Base-by-base conservation (phyloP, 2,797 vertebrate genomes). In the Acestrorhynchus altus region DNA sequence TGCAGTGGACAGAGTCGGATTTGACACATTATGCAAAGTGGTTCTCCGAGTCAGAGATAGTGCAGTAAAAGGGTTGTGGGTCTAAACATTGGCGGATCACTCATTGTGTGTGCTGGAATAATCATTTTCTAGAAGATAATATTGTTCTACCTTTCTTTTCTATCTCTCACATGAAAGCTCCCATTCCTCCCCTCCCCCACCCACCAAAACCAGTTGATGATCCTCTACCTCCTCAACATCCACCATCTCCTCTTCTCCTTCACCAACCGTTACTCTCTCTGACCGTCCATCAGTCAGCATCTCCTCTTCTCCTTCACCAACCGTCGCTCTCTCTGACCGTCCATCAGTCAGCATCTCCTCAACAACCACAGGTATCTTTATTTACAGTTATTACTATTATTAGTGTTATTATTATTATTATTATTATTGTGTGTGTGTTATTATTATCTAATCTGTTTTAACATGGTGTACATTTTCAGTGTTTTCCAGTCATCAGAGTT, bases 31-130 rank as follows among this genome's bases (percentile, higher is more conserved):
- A 51, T 0, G 1, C 1, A 4, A 60, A 40, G 52, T 79, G 16
- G 3, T 8, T 1, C 70, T 79, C 8, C 42, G 1, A 42, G 44
- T 79, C 16, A 26, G 0, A n/a, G 46, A 78, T 35, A 63, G 77
- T 60, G 31, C 12, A 47, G 44, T 77, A 61, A 56, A 35, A 35
- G 31, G 6, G 6, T 35, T 35, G 6, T 35, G 16, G 54, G 35
- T 46, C 28, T 47, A 2, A 9, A 31, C 8, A 16, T 0, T 47
- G 9, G 2, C 1, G 16, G 12, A 2, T 47, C 46, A 47, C 11
- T 4, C 2, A 9, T 44, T 12, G 8, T 47, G 15, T 47, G 1
- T n/a, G n/a, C n/a, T n/a, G 46, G 46, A 47, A 44, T 9, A 44
- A 1, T 44, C 1, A 47, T 15, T 7, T 16, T 47, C 18, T 4